A percentile compares a stretch with the other conserved stretches of the same genome.
These are phyloP conservation scores for Lontra canadensis DNA, from an alignment of 2,113 vertebrate genomes.

Conservation along the genomic window DNA sequence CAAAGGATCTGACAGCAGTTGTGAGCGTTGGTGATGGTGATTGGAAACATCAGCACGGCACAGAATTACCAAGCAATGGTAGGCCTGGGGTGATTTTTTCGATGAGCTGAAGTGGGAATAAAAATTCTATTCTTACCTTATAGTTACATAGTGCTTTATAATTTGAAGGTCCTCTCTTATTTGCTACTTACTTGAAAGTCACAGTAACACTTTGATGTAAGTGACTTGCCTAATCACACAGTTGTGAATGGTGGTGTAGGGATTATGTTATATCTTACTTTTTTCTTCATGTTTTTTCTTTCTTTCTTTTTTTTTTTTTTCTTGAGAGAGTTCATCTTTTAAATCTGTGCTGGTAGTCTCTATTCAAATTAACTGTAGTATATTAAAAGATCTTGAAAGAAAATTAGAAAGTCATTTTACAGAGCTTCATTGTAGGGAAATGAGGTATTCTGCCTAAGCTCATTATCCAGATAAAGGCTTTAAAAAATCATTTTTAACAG, in stretches of 20 bases:
- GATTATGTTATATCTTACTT: not conserved
- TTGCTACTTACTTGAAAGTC: not conserved
- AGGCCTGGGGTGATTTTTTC: not conserved
- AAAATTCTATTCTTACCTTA: not conserved
- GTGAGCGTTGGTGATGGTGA: not conserved
- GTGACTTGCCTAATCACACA: not conserved
- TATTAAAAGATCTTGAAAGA: constrained; percentile 26
- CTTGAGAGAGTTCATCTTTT: not conserved
- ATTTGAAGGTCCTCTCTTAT: not conserved
- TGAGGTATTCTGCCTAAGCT: not conserved
- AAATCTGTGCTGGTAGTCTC: not conserved
- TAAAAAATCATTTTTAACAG: constrained; percentile 18
- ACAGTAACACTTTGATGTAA: not conserved
- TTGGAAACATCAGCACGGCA: no score
- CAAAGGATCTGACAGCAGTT: not conserved
- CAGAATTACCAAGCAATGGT: no score
- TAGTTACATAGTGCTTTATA: not conserved
- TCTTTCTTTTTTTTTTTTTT: not conserved
- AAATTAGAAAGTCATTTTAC: constrained; percentile 3
- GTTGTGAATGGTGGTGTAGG: not conserved
- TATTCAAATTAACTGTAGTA: not conserved
- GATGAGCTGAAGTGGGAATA: not conserved
- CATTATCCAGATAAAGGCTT: constrained; percentile 12
- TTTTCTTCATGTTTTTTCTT: not conserved
- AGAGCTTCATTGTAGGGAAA: not conserved